Conservation (phyloP, 2,797 vertebrate genomes). For the Champsocephalus gunnari region DNA sequence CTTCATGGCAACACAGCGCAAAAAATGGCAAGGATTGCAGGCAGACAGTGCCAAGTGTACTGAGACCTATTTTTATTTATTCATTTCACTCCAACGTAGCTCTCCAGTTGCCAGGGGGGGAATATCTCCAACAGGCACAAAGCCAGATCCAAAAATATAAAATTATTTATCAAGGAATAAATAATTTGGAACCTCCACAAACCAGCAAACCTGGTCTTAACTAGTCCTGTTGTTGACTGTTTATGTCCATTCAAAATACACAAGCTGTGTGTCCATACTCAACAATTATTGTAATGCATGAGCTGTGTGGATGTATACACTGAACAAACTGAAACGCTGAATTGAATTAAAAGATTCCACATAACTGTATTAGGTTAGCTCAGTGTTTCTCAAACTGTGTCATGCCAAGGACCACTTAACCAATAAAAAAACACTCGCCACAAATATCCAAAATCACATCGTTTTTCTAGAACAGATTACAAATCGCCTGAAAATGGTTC, state of each 20-base stretch:
- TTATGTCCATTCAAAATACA: constrained; percentile 29
- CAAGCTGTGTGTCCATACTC: constrained; percentile 2
- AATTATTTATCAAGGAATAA: constrained; percentile 64
- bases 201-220: constrained; percentile 53
- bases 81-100: constrained; percentile 56
- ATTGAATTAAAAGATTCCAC: too few relatives aligned
- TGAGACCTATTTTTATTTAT: constrained; percentile 68
- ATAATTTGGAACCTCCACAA: constrained; percentile 63
- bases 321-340: too few relatives aligned
- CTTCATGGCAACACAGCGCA: constrained; percentile 61
- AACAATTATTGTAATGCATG: constrained; percentile 1
- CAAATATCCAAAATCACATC: too few relatives aligned
- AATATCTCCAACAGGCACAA: constrained; percentile 61
- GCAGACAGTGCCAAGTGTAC: constrained; percentile 56
- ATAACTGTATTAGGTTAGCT: too few relatives aligned
- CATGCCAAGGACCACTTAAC: too few relatives aligned
- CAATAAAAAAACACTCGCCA: too few relatives aligned
- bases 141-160: constrained; percentile 59
- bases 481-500: too few relatives aligned
- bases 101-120: constrained; percentile 63
- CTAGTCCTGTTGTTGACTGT: constrained; percentile 22
- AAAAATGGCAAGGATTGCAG: constrained; percentile 62
- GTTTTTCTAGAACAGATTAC: too few relatives aligned
- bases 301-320: neutral
- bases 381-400: too few relatives aligned